A percentile compares a stretch with the other conserved stretches of the same genome.
Evolutionary conservation across 2,113 vertebrate species (phyloP).

Genomic region (Alouatta palliata): DNA sequence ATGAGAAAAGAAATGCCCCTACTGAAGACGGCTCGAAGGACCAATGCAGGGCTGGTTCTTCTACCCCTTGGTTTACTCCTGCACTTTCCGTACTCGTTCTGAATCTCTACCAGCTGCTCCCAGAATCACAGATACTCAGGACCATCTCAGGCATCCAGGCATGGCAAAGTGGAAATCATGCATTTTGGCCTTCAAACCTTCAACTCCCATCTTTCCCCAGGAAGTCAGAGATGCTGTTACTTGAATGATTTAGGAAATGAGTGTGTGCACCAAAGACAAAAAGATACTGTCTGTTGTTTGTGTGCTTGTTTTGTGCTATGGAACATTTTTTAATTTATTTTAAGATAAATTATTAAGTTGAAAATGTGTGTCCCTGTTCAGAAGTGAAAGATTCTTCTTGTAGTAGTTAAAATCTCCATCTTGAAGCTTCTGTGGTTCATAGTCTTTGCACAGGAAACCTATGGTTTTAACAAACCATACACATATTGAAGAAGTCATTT

Average conservation of each 20-base stretch:
- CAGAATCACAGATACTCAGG: constrained; percentile 82
- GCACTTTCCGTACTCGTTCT: constrained; percentile 73
- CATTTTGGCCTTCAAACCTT: constrained; percentile 79
- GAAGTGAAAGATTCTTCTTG: constrained; percentile 64
- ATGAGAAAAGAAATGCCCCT: constrained; percentile 34
- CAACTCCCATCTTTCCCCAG: constrained; percentile 72
- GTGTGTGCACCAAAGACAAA: constrained; percentile 88
- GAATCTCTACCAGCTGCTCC: constrained; percentile 80
- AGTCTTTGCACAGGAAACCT: constrained; percentile 70
- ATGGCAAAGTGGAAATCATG: constrained; percentile 78
- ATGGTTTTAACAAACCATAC: constrained; percentile 38
- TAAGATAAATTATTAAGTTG: constrained; percentile 85
- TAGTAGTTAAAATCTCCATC: constrained; percentile 61
- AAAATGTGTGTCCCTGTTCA: constrained; percentile 76
- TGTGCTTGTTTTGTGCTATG: constrained; percentile 82
- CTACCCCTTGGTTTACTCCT: constrained; percentile 11
- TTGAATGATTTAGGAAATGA: constrained; percentile 83
- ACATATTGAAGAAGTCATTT: constrained; percentile 62
- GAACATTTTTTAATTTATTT: constrained; percentile 85
- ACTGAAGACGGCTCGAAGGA: constrained; percentile 53
- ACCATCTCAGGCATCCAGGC: constrained; percentile 83
- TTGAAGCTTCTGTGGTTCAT: constrained; percentile 66
- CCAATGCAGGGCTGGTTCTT: constrained; percentile 57
- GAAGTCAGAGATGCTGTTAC: constrained; percentile 77
- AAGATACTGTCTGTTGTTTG: constrained; percentile 77